phyloP scores from a whole-genome alignment of 2,888 invertebrate species.

The Drosophila infuscata region DNA sequence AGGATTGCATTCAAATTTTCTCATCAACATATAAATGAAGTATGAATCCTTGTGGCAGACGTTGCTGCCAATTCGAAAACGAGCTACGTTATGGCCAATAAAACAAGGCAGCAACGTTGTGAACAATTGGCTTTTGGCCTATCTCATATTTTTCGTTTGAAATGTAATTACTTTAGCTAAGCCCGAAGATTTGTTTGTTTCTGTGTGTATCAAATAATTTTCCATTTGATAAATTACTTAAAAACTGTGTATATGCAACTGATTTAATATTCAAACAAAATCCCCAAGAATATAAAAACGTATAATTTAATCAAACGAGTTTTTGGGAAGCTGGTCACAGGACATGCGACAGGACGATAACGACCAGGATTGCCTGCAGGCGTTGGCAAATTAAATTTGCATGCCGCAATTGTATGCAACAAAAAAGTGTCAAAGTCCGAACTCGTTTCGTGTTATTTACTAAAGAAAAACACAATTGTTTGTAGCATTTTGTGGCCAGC shows the following conservation, averaged over 20 bases:
- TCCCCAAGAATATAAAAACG: slow-evolving; percentile 44
- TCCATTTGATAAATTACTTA: slow-evolving; percentile 53
- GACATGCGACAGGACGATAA: slow-evolving; percentile 33
- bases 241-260: slow-evolving; percentile 22
- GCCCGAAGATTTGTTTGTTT: slow-evolving; percentile 44
- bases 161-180: slow-evolving; percentile 74
- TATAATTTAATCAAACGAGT: slow-evolving; percentile 73
- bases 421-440: slow-evolving; percentile 73
- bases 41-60: slow-evolving; percentile 33
- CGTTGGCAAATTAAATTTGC: slow-evolving; percentile 74
- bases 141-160: slow-evolving; percentile 43
- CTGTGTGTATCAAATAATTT: slow-evolving; percentile 14
- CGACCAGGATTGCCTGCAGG: slow-evolving; percentile 61
- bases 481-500: slow-evolving; percentile 65
- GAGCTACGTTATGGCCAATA: slow-evolving; percentile 27
- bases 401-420: slow-evolving; percentile 71
- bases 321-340: slow-evolving; percentile 6
- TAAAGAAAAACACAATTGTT: slow-evolving; percentile 80
- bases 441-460: slow-evolving; percentile 65
- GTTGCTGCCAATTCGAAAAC: slow-evolving; percentile 32
- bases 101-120: slow-evolving; percentile 8
- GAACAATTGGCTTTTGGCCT: slow-evolving; percentile 5
- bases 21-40: slow-evolving; percentile 80
- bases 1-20: slow-evolving; percentile 80
- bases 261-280: slow-evolving; percentile 55